Conservation (phyloP, 2,888 invertebrate species). For the Aspidapion aeneum region DNA sequence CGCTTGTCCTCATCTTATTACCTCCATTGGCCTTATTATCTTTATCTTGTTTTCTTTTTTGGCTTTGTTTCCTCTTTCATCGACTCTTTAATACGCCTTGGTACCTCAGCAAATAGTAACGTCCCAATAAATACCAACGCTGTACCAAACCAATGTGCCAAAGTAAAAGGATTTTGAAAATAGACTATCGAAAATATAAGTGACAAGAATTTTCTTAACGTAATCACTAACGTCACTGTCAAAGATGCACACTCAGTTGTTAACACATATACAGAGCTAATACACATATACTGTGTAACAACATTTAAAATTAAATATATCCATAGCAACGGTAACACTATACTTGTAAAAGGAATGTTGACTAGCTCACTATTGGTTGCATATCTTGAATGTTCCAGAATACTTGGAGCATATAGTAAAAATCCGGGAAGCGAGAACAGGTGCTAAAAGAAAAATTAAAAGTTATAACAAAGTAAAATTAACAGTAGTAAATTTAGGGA, state of each 20-base stretch:
- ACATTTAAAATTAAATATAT: constrained; percentile 78
- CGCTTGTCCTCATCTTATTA: too few species aligned
- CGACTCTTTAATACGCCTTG: constrained; percentile 18
- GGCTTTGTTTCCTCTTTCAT: not conserved
- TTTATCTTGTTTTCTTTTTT: too few species aligned
- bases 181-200: constrained; percentile 93
- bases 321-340: constrained; percentile 70
- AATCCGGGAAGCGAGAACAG: constrained; percentile 88
- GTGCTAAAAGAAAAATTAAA: constrained; percentile 59
- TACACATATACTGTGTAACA: constrained; percentile 89
- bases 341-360: constrained; percentile 56
- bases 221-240: constrained; percentile 94
- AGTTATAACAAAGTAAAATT: constrained; percentile 19
- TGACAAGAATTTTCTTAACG: constrained; percentile 92
- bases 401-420: constrained; percentile 71
- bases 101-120: constrained; percentile 81
- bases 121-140: constrained; percentile 89
- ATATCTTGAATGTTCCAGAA: constrained; percentile 70
- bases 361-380: constrained; percentile 63
- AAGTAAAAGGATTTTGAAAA: constrained; percentile 91
- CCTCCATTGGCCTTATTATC: too few species aligned
- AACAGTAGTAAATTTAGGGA: too few species aligned
- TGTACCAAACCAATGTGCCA: constrained; percentile 89
- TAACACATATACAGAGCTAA: constrained; percentile 89
- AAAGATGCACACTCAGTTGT: constrained; percentile 93